phyloP scores from a whole-genome alignment of 2,113 vertebrate species.

The Etia nguti region DNA sequence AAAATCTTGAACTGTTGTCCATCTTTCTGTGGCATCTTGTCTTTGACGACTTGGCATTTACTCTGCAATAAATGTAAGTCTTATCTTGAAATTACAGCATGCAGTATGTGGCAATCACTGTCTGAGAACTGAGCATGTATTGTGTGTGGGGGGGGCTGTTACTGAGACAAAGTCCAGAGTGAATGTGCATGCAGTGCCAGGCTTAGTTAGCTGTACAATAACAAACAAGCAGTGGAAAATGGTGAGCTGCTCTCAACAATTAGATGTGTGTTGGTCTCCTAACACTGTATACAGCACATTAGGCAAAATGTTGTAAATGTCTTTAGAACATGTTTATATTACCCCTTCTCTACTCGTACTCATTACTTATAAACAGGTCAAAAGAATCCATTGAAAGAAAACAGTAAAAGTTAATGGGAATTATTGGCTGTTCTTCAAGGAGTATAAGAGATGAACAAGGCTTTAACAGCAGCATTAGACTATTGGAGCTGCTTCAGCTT shows the following conservation, averaged over 20 bases:
- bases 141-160: neutral
- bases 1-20: no score
- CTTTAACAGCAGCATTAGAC: no score
- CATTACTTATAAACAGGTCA: neutral
- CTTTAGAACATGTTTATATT: neutral
- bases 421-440: no score
- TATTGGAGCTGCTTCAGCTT: no score
- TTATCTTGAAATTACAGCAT: constrained; percentile 19
- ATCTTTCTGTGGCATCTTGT: neutral
- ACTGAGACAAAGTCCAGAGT: constrained; percentile 33
- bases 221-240: neutral
- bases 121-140: neutral
- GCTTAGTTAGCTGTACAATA: neutral
- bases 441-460: no score
- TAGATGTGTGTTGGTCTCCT: neutral
- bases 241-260: neutral
- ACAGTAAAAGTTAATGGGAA: neutral
- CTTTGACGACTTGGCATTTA: neutral
- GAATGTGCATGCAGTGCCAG: neutral
- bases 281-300: neutral
- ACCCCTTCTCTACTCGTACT: neutral
- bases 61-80: neutral
- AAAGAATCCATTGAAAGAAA: neutral
- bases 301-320: neutral
- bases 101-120: neutral